Percentiles rank a stretch among this genome's conserved stretches.
Conservation (phyloP, 1,140 invertebrate species). For the Bombus confusus region DNA sequence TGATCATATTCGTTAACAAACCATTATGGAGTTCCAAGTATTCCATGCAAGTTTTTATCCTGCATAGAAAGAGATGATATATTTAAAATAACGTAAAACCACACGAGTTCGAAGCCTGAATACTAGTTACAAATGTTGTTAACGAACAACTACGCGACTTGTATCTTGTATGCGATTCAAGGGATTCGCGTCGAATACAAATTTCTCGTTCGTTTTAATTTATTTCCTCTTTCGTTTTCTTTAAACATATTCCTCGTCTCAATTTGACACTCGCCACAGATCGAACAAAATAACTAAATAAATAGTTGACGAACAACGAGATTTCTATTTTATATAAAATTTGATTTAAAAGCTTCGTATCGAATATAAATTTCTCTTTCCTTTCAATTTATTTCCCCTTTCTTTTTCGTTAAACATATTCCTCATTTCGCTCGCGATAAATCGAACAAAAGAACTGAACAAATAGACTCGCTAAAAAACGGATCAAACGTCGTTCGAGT, state of each 20-base stretch:
- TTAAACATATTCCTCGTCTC: too few species aligned
- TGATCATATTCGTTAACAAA: background rate
- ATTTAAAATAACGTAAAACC: background rate
- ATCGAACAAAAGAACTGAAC: background rate
- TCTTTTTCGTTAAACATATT: background rate
- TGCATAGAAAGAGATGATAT: background rate
- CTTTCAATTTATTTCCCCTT: background rate
- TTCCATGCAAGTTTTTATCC: background rate
- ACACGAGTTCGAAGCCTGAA: background rate
- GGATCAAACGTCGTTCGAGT: background rate
- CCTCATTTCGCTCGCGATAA: background rate
- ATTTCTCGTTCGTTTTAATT: background rate
- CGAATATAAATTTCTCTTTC: too few species aligned
- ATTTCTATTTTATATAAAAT: too few species aligned
- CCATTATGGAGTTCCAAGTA: background rate
- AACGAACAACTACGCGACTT: background rate
- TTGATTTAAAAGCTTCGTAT: too few species aligned
- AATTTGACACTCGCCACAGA: too few species aligned
- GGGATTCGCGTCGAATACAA: background rate
- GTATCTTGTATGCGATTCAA: background rate
- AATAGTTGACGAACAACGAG: too few species aligned
- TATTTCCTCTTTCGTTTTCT: too few species aligned
- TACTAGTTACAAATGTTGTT: background rate
- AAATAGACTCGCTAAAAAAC: background rate
- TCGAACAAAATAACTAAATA: too few species aligned